phyloP scores from a whole-genome alignment of 2,797 vertebrate genomes.

The Steatocranus sp. region DNA sequence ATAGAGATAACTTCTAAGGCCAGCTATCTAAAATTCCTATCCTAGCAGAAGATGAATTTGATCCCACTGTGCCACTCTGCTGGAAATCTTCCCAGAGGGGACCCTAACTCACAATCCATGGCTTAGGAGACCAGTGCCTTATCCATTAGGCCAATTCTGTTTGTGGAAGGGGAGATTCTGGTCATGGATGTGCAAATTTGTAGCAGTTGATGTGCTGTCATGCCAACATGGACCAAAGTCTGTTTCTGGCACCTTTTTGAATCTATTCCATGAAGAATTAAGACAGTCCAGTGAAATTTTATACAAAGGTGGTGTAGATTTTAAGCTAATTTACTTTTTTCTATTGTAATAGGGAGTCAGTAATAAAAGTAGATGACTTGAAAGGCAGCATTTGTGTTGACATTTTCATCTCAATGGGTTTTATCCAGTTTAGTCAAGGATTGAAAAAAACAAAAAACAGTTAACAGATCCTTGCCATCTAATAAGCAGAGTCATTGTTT shows the following conservation, averaged over 20 bases:
- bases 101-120: slow-evolving; percentile 73
- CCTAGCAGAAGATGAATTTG: background rate
- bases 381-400: background rate
- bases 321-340: background rate
- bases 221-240: background rate
- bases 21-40: background rate
- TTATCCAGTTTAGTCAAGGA: background rate
- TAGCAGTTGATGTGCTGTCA: background rate
- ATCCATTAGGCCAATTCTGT: slow-evolving; percentile 57
- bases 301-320: background rate
- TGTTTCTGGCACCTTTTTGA: background rate
- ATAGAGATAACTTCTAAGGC: background rate
- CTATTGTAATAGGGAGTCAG: background rate
- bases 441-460: background rate
- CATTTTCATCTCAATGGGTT: background rate
- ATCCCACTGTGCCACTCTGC: background rate
- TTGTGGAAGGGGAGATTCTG: background rate
- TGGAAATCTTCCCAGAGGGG: slow-evolving; percentile 53
- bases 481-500: background rate
- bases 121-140: slow-evolving; percentile 72
- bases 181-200: background rate
- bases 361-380: background rate
- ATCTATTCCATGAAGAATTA: background rate
- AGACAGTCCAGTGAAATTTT: background rate
- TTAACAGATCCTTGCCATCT: background rate